Evolutionary conservation across 2,888 invertebrate genomes (phyloP), one percentile per base, ranked within the genome.

Genomic region (Nipponacmea schrenckii): DNA sequence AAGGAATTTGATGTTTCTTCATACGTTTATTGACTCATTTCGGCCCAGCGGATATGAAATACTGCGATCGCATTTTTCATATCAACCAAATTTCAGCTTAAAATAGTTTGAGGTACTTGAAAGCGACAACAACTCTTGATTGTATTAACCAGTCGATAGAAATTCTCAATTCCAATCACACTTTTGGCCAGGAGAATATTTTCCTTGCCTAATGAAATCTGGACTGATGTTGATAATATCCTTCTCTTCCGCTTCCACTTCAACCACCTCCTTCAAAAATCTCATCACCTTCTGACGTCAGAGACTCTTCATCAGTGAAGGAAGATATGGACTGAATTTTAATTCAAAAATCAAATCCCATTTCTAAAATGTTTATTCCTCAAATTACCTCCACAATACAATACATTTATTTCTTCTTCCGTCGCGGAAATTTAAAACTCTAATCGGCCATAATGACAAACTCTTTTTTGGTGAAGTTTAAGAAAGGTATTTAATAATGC

Each of bases 171-270:
- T 70, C 72, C 72, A 70, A 68, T 75, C 75, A 72, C 72, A 75
- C 72, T 68, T 70, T 66, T 68, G 72, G 67, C 69, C 72, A 75
- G 39, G 39, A 75, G 75, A 68, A 70, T 75, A 75, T 75, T 75
- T 75, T 75, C 64, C 72, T 71, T 70, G 72, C 70, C 70, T 75
- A 75, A 75, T 75, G 75, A 75, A 75, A 75, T 75, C 62, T 75
- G 72, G 70, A 62, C 65, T 65, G 62, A 44, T 26, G 27, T 62
- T 20, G 68, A 69, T 69, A 69, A 69, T 69, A 62, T 69, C 27
- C 44, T n/a, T 46, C 63, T 46, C 68, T 63, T 17, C 46, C 62
- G 68, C 46, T 45, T 62, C 46, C 44, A 69, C 45, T 63, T 56
- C 56, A 56, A 20, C 24, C 56, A 20, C 20, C 56, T 56, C 20